phyloP scores from a whole-genome alignment of 2,797 vertebrate genomes.

The Iguana delicatissima region DNA sequence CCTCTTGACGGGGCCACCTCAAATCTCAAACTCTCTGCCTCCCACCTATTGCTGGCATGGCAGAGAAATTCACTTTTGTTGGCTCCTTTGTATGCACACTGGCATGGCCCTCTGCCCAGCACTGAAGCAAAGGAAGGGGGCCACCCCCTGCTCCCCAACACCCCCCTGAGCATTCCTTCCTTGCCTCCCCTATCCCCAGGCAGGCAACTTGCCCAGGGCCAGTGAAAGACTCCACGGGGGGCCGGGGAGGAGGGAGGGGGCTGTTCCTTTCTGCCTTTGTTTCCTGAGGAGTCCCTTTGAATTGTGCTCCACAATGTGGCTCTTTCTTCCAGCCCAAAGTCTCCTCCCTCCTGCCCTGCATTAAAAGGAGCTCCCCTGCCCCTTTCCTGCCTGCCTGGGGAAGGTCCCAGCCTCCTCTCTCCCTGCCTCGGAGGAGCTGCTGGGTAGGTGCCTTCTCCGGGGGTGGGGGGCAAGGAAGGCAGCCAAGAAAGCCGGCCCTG shows the following conservation, averaged over 20 bases:
- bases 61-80: too few relatives aligned
- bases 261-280: constrained; percentile 19
- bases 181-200: not conserved
- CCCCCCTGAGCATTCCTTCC: not conserved
- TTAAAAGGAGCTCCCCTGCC: not conserved
- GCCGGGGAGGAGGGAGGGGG: not conserved
- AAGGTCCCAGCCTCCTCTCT: not conserved
- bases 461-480: not conserved
- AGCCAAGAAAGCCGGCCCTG: not conserved
- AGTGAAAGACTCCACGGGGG: constrained; percentile 40
- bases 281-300: not conserved
- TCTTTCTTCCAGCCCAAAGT: not conserved
- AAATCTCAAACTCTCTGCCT: too few relatives aligned
- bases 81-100: too few relatives aligned
- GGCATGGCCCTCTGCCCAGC: too few relatives aligned
- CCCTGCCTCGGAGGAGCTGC: not conserved
- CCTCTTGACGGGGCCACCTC: too few relatives aligned
- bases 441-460: constrained; percentile 14
- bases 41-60: too few relatives aligned
- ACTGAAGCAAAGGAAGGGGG: too few relatives aligned
- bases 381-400: not conserved
- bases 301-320: not conserved
- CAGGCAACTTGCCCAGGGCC: not conserved
- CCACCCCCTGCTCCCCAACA: too few relatives aligned
- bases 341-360: constrained; percentile 3